Evolutionary conservation across 2,888 invertebrate species (phyloP), one percentile per base, ranked within the genome.

Genomic region (Lysandra coridon): DNA sequence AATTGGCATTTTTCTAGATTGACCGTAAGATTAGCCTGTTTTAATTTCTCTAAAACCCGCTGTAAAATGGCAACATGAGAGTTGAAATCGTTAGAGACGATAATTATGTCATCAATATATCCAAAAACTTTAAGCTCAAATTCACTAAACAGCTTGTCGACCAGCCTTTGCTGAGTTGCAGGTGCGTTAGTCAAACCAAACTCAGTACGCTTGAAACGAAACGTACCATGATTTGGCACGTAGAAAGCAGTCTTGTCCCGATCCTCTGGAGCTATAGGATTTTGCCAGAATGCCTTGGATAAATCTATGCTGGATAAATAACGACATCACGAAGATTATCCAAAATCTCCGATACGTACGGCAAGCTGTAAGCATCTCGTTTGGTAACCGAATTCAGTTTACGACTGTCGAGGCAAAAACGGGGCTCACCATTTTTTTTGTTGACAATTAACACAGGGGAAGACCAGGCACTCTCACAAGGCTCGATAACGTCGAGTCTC

Each of bases 161-260:
- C 83, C 5, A 86, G 73, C 2, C 85, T 37, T 73, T 85, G 85
- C 62, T 84, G 86, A 0, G 85, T 84, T 1, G 85, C 84, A 0
- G 84, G 84, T 0, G 85, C 84, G 33, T 85, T 85, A 6, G 83
- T 81, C 2, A 83, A 60, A 2, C 83, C 84, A 74, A 84, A 84
- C 0, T 83, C 60, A 7, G 75, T 83, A 14, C 60, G 37, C 23
- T 81, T 82, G 79, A 83, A 84, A 0, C 62, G 40, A 17, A 60
- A 60, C 5, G 81, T 82, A 3, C 83, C 84, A 0, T 83, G 79
- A 4, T 80, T 80, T 1, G 84, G 84, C 5, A 84, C 78, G 17
- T 81, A 83, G 37, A 84, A 84, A 0, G 82, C 82, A 1, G 83
- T 84, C 60, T 83, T 84, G 2, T 81, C 78, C 4, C 81, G 60